Conservation (phyloP, 64 coral and sea anemone species). For the Hydrozoanthus tunicans region DNA sequence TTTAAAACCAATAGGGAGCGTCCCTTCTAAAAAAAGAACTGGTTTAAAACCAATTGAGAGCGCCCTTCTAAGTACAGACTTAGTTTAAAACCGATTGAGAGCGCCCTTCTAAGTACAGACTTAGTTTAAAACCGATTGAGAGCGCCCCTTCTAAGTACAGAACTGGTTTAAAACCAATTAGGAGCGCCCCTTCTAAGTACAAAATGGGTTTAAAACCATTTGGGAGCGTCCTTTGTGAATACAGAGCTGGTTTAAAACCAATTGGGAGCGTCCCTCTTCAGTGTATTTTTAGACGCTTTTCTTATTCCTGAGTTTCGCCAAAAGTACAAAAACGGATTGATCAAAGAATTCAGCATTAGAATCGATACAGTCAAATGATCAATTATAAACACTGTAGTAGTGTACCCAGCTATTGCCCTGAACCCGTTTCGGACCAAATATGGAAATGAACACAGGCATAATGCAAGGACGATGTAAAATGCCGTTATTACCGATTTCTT, state of each 20-base stretch:
- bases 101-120: background rate
- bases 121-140: slow-evolving; percentile 9
- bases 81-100: slow-evolving; percentile 7
- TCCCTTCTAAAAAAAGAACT: background rate
- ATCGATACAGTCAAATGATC: slow-evolving; percentile 38
- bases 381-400: slow-evolving; percentile 4
- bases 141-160: slow-evolving; percentile 3
- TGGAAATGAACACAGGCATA: slow-evolving; percentile 47
- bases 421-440: slow-evolving; percentile 33
- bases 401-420: slow-evolving; percentile 3
- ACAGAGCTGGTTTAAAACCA: slow-evolving; percentile 2
- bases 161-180: background rate
- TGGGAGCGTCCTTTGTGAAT: background rate
- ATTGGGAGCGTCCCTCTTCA: slow-evolving; percentile 29
- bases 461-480: slow-evolving; percentile 34
- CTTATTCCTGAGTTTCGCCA: slow-evolving; percentile 39
- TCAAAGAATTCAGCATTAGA: slow-evolving; percentile 35
- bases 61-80: background rate
- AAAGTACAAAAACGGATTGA: slow-evolving; percentile 47
- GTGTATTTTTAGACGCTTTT: slow-evolving; percentile 13
- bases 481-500: slow-evolving; percentile 41
- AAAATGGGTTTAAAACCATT: background rate
- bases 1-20: slow-evolving; percentile 29
- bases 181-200: slow-evolving; percentile 21
- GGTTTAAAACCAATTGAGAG: background rate